Evolutionary conservation across 2,113 vertebrate genomes (phyloP).

Genomic region (Pteronura brasiliensis): DNA sequence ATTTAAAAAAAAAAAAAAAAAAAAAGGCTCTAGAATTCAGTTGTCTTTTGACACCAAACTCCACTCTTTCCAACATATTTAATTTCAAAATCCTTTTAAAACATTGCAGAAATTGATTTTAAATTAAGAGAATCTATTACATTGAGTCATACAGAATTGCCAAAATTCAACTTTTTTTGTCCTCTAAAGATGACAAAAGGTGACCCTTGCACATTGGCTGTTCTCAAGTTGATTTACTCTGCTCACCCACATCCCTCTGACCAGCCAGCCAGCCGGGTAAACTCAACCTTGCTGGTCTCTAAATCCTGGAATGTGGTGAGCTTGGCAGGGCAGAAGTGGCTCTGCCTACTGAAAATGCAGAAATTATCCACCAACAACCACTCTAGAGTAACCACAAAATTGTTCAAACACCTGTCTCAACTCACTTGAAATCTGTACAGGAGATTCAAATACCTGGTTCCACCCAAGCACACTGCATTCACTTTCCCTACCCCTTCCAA

Average conservation of each 20-base stretch:
- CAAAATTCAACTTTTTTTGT: neutral
- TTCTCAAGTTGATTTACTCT: neutral
- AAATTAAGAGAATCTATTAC: neutral
- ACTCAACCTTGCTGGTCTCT: neutral
- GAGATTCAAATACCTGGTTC: neutral
- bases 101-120: neutral
- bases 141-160: neutral
- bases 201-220: neutral
- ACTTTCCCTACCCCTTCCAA: neutral
- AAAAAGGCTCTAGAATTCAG: neutral
- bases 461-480: neutral
- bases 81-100: slow-evolving; percentile 13
- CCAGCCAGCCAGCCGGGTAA: neutral
- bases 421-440: neutral
- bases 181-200: neutral
- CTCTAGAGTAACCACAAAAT: neutral
- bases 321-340: neutral
- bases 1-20: neutral
- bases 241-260: neutral
- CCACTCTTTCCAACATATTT: neutral
- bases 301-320: neutral
- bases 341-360: neutral
- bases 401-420: neutral
- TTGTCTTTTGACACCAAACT: neutral
- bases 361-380: neutral